Percentiles rank a stretch among this genome's conserved stretches.
phyloP scores from a whole-genome alignment of 2,113 vertebrate species.

The Caranx melampygus region DNA sequence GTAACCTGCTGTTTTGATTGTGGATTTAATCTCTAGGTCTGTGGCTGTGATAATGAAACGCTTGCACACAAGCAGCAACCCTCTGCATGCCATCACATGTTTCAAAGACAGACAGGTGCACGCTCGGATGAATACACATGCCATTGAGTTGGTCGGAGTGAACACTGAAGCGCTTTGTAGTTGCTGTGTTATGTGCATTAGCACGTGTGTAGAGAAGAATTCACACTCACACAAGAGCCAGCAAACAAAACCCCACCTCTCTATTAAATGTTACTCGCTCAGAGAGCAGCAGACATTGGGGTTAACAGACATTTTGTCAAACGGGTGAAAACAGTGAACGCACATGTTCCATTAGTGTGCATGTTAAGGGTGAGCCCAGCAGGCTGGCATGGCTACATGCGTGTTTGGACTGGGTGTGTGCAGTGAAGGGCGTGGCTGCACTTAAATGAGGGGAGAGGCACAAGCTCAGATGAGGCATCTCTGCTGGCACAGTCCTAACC shows the following conservation, averaged over 20 bases:
- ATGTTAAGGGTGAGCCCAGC: slow-evolving; percentile 52
- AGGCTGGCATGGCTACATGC: slow-evolving; percentile 64
- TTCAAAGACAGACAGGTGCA: slow-evolving; percentile 46
- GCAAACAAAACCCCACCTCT: slow-evolving; percentile 28
- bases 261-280: slow-evolving; percentile 15
- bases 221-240: slow-evolving; percentile 41
- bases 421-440: slow-evolving; percentile 53
- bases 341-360: slow-evolving; percentile 55
- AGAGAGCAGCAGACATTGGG: slow-evolving; percentile 37
- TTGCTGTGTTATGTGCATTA: slow-evolving; percentile 21
- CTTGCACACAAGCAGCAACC: slow-evolving; percentile 7
- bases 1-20: not conserved
- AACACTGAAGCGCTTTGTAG: slow-evolving; percentile 14
- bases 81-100: slow-evolving; percentile 32
- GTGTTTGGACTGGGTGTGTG: slow-evolving; percentile 56
- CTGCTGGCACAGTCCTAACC: slow-evolving; percentile 20
- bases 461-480: slow-evolving; percentile 61
- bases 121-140: slow-evolving; percentile 13
- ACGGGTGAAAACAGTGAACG: slow-evolving; percentile 26
- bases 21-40: slow-evolving; percentile 4
- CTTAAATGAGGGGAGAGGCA: slow-evolving; percentile 52
- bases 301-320: slow-evolving; percentile 63
- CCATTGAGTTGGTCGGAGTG: not conserved
- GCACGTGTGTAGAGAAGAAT: slow-evolving; percentile 5
- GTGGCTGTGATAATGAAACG: slow-evolving; percentile 29